Evolutionary conservation across 2,888 invertebrate genomes (phyloP).

Genomic region (Eustalomyia histrio): DNA sequence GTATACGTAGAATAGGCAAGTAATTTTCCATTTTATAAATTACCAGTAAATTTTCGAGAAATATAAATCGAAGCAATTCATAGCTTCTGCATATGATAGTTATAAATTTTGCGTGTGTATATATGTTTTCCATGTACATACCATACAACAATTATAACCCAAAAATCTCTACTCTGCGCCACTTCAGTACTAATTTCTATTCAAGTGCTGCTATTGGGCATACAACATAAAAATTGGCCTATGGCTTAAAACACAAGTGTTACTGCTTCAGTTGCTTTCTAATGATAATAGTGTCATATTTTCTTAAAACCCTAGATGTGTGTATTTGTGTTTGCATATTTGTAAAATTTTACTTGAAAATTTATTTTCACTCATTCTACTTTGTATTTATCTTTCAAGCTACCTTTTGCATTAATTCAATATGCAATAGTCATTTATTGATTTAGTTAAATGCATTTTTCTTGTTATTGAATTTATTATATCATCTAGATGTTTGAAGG

Average conservation of each 20-base stretch:
- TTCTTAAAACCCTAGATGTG: constrained; percentile 24
- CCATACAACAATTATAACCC: constrained; percentile 28
- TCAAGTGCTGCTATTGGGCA: neutral
- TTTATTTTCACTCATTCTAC: neutral
- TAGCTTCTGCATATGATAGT: constrained; percentile 52
- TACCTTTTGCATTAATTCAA: constrained; percentile 29
- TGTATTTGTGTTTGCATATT: neutral
- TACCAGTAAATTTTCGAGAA: constrained; percentile 47
- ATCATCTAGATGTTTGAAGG: neutral
- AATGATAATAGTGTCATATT: constrained; percentile 46
- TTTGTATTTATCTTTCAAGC: neutral
- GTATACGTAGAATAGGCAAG: neutral
- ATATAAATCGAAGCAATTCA: constrained; percentile 57
- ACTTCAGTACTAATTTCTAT: constrained; percentile 5
- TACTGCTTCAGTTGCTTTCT: constrained; percentile 50
- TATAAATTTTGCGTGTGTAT: constrained; percentile 46
- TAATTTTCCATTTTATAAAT: constrained; percentile 38
- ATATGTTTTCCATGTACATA: neutral
- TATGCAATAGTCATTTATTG: constrained; percentile 21
- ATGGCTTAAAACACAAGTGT: constrained; percentile 34
- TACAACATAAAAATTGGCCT: constrained; percentile 24
- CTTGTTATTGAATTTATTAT: constrained; percentile 11
- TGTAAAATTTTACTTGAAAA: neutral
- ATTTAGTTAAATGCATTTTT: constrained; percentile 36
- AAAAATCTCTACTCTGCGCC: constrained; percentile 21